These are phyloP conservation scores for Nephrotoma flavescens DNA, from an alignment of 2,888 invertebrate species.

Conservation along the genomic window DNA sequence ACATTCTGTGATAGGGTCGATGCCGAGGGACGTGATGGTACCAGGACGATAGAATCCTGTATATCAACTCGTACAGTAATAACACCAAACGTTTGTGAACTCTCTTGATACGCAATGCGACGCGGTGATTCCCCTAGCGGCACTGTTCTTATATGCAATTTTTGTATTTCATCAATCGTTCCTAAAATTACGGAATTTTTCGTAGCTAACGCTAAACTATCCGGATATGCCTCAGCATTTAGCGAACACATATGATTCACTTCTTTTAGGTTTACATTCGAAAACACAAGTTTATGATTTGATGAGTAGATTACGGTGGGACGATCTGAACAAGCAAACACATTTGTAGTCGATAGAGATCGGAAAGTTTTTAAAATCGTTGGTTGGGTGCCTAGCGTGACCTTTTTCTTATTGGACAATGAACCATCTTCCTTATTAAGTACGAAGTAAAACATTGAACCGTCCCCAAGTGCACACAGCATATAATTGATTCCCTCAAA, in stretches of 20 bases:
- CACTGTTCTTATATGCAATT: conserved; percentile 90
- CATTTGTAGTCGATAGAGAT: conserved; percentile 82
- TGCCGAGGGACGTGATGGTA: conserved; percentile 54
- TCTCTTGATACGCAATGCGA: conserved; percentile 89
- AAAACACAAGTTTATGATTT: conserved; percentile 96
- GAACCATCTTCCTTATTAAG: conserved; percentile 60
- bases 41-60: conserved; percentile 57
- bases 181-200: conserved; percentile 59
- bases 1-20: conserved; percentile 59
- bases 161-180: conserved; percentile 97
- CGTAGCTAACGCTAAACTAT: conserved; percentile 43
- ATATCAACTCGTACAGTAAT: conserved; percentile 81
- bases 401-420: conserved; percentile 81
- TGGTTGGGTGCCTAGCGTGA: conserved; percentile 94
- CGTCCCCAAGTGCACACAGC: conserved; percentile 90
- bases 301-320: conserved; percentile 98
- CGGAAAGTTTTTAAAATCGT: conserved; percentile 83
- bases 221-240: conserved; percentile 88
- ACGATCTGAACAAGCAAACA: conserved; percentile 96
- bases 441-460: conserved; percentile 92
- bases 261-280: conserved; percentile 91
- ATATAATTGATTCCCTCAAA: conserved; percentile 86
- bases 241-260: conserved; percentile 97
- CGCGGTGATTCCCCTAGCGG: conserved; percentile 88
- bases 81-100: conserved; percentile 87